These are phyloP conservation scores for Charaxes varanes DNA, from an alignment of 1,140 invertebrate genomes.

Conservation along the genomic window DNA sequence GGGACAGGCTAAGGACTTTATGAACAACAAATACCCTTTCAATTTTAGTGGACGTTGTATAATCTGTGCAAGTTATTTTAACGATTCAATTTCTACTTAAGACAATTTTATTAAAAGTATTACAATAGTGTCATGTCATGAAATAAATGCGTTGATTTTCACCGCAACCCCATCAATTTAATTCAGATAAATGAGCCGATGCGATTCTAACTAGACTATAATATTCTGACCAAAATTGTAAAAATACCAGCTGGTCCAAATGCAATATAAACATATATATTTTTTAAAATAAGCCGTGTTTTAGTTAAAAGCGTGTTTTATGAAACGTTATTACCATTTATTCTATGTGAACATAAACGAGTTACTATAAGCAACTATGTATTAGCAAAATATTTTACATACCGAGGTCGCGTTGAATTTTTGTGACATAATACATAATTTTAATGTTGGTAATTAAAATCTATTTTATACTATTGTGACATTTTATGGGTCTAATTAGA, in stretches of 20 bases:
- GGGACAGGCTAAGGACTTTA: constrained; percentile 67
- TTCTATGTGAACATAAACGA: too few species aligned
- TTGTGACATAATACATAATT: too few species aligned
- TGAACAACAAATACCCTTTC: constrained; percentile 65
- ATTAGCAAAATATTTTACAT: too few species aligned
- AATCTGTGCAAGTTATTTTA: constrained; percentile 44
- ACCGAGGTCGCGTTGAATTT: too few species aligned
- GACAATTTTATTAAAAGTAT: constrained; percentile 45
- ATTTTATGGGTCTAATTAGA: constrained; percentile 12
- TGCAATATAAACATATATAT: not conserved
- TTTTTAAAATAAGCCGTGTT: too few species aligned
- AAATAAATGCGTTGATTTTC: constrained; percentile 30
- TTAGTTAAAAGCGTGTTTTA: too few species aligned
- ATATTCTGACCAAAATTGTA: not conserved
- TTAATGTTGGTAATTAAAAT: too few species aligned
- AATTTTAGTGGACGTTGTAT: constrained; percentile 45
- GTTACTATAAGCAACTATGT: too few species aligned
- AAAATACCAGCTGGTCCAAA: too few species aligned
- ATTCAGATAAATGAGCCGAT: constrained; percentile 5
- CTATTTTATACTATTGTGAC: constrained; percentile 1
- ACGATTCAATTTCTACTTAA: constrained; percentile 36
- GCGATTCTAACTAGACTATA: constrained; percentile 18
- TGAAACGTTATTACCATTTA: too few species aligned
- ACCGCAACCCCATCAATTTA: constrained; percentile 16
- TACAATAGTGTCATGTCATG: constrained; percentile 13